phyloP scores from a whole-genome alignment of 1,140 invertebrate species.

The Himalopsyche phryganea region DNA sequence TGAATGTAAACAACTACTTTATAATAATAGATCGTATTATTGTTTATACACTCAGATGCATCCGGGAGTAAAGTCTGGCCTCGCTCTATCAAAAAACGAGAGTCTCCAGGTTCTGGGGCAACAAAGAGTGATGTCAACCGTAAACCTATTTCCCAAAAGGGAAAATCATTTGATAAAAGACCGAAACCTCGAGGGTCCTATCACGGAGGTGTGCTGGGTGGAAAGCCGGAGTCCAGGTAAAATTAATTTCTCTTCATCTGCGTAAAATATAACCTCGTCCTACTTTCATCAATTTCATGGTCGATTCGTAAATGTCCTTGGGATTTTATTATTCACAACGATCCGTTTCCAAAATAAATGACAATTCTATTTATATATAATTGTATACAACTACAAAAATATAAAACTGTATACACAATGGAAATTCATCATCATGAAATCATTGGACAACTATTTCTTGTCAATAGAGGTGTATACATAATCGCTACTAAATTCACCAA shows the following conservation, averaged over 20 bases:
- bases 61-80: conserved; percentile 59
- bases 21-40: conserved; percentile 3
- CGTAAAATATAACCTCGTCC: background rate
- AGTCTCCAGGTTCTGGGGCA: conserved; percentile 52
- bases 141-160: conserved; percentile 61
- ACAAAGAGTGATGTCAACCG: conserved; percentile 60
- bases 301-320: too few relatives aligned
- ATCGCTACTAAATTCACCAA: too few relatives aligned
- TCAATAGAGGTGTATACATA: too few relatives aligned
- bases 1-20: background rate
- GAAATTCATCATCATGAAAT: too few relatives aligned
- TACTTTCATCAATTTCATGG: too few relatives aligned
- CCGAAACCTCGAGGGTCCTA: conserved; percentile 66
- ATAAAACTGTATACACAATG: too few relatives aligned
- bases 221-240: conserved; percentile 71
- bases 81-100: conserved; percentile 60
- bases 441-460: too few relatives aligned
- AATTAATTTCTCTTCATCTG: background rate
- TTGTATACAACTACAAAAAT: too few relatives aligned
- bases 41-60: conserved; percentile 50
- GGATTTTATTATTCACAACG: too few relatives aligned
- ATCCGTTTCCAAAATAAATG: too few relatives aligned
- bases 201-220: conserved; percentile 54
- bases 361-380: too few relatives aligned
- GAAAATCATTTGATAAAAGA: conserved; percentile 67